These are phyloP conservation scores for Nemotelus pantherinus DNA, from an alignment of 2,888 invertebrate species.

Conservation along the genomic window DNA sequence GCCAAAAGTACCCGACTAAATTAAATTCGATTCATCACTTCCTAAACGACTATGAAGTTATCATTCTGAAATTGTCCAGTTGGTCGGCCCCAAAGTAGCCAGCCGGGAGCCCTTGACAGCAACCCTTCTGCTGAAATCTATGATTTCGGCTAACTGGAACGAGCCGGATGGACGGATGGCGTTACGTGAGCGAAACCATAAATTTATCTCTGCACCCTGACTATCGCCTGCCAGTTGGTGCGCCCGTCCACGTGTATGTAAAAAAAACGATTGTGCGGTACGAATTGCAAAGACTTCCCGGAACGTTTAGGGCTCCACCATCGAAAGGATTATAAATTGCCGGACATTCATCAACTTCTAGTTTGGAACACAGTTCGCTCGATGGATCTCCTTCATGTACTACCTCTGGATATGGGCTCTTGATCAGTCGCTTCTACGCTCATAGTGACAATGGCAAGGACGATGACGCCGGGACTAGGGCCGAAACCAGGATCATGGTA, in stretches of 20 bases:
- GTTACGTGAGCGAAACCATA: conserved; percentile 27
- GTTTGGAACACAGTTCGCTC: neutral
- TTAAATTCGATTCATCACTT: conserved; percentile 41
- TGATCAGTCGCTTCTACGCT: too few species aligned
- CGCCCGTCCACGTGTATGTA: conserved; percentile 33
- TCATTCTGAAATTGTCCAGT: conserved; percentile 34
- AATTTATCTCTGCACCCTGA: conserved; percentile 28
- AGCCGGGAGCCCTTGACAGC: neutral
- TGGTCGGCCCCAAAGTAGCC: conserved; percentile 18
- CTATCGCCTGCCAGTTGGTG: neutral
- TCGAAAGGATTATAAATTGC: conserved; percentile 41
- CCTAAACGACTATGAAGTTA: conserved; percentile 41
- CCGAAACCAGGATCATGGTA: too few species aligned
- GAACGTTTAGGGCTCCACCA: conserved; percentile 26
- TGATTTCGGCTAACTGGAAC: neutral
- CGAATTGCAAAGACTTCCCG: conserved; percentile 30
- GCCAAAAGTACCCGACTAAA: conserved; percentile 35
- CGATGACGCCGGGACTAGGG: too few species aligned
- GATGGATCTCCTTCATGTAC: neutral
- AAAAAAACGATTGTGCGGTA: conserved; percentile 34
- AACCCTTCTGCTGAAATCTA: conserved; percentile 2
- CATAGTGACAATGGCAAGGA: too few species aligned
- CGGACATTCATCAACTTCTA: conserved; percentile 39
- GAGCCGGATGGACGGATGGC: neutral
- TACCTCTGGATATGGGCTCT: too few species aligned